phyloP scores from a whole-genome alignment of 92 coral and sea anemone genomes.

The Phenganax stokvisi region DNA sequence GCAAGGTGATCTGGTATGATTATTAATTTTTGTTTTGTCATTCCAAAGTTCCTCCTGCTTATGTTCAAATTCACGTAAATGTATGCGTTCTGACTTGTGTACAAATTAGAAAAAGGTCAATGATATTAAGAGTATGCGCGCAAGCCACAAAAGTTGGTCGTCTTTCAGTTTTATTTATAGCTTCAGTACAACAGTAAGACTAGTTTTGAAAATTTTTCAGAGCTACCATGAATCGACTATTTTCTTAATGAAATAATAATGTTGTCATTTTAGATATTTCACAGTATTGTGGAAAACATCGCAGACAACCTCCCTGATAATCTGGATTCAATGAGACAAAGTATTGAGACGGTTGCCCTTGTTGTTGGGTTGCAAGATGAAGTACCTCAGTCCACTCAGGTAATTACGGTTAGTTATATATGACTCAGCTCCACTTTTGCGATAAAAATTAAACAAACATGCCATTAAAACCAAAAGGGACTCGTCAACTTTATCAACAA shows the following conservation, averaged over 20 bases:
- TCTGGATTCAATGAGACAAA: slow-evolving; percentile 30
- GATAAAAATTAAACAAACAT: not conserved
- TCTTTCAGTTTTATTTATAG: no score
- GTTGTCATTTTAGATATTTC: not conserved
- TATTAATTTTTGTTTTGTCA: no score
- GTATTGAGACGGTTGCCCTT: slow-evolving; percentile 13
- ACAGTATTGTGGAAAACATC: slow-evolving; percentile 1
- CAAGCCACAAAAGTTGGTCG: no score
- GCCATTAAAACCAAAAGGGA: not conserved
- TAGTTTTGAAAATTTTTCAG: not conserved
- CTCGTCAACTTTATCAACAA: no score
- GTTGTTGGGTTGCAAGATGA: not conserved
- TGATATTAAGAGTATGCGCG: no score
- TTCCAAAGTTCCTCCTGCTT: no score
- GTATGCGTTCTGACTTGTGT: no score
- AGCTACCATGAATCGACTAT: not conserved
- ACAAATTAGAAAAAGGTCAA: no score
- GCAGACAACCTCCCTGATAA: slow-evolving; percentile 3
- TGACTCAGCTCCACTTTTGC: not conserved
- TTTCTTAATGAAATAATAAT: not conserved
- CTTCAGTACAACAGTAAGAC: no score
- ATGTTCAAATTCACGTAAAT: no score
- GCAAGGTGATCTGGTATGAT: no score
- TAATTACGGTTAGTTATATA: not conserved
- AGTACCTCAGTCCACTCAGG: slow-evolving; percentile 20